Percentiles rank a stretch among this genome's conserved stretches.
Evolutionary conservation across 1,140 invertebrate species (phyloP).

Genomic region (Ganaspis sp.): DNA sequence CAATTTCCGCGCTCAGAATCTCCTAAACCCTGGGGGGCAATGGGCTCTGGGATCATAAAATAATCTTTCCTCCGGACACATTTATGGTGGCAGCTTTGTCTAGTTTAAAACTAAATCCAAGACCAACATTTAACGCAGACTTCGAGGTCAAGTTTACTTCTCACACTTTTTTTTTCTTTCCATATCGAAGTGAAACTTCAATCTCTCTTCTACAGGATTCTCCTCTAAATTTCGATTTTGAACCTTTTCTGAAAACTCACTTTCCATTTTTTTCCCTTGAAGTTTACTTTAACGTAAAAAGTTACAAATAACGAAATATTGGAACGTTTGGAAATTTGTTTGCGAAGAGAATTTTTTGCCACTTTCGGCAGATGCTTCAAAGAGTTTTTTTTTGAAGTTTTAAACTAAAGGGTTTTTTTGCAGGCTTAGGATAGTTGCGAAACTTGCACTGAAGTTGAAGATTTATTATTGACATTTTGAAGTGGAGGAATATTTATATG

Average conservation of each 20-base stretch:
- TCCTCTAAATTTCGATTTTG: no score
- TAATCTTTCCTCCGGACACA: slow-evolving; percentile 54
- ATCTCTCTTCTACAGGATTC: not conserved
- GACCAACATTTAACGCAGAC: not conserved
- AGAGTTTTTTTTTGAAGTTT: not conserved
- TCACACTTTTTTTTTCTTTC: not conserved
- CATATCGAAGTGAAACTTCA: not conserved
- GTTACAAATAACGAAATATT: no score
- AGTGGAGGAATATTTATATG: no score
- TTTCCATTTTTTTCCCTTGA: no score
- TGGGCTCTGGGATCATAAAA: slow-evolving; percentile 48
- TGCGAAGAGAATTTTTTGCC: slow-evolving; percentile 58
- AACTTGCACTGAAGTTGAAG: no score
- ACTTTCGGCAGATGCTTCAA: no score
- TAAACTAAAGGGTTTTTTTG: not conserved
- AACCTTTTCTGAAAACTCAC: not conserved
- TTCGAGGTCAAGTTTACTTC: slow-evolving; percentile 9
- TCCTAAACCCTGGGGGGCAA: not conserved
- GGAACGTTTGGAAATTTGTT: not conserved
- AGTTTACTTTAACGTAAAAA: no score
- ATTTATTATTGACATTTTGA: no score
- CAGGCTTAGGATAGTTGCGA: no score
- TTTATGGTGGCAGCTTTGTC: slow-evolving; percentile 65
- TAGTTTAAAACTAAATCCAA: slow-evolving; percentile 38
- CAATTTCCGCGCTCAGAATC: slow-evolving; percentile 3